Conservation (phyloP, 2,797 vertebrate species). For the Borostomias antarcticus region DNA sequence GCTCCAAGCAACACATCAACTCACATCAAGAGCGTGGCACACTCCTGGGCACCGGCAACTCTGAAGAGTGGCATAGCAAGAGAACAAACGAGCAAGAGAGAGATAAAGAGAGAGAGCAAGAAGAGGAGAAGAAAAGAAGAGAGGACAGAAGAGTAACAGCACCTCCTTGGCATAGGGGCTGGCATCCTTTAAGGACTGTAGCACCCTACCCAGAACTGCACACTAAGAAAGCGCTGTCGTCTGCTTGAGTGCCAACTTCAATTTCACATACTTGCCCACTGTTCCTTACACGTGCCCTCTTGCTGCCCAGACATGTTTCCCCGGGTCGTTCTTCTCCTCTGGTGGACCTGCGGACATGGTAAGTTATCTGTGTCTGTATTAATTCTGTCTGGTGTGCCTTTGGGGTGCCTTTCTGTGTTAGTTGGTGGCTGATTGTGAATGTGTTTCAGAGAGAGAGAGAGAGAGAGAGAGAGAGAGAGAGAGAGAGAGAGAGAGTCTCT, state of each 20-base stretch:
- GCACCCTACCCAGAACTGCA: constrained; percentile 60
- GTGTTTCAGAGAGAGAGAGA: constrained; percentile 30
- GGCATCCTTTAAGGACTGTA: constrained; percentile 64
- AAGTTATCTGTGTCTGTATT: constrained; percentile 54
- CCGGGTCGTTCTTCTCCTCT: constrained; percentile 68
- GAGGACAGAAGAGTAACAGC: constrained; percentile 41
- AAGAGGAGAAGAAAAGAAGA: constrained; percentile 45
- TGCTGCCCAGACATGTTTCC: constrained; percentile 67
- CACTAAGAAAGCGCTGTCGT: constrained; percentile 63
- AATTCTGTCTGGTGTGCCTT: constrained; percentile 28
- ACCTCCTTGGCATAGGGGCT: constrained; percentile 62
- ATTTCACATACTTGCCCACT: constrained; percentile 66
- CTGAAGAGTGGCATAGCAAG: constrained; percentile 57
- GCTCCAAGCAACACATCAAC: constrained; percentile 26
- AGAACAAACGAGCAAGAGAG: no score
- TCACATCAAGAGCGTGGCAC: constrained; percentile 63
- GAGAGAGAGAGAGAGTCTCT: constrained; percentile 39
- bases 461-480: constrained; percentile 31
- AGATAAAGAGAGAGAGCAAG: constrained; percentile 34
- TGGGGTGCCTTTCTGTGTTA: constrained; percentile 44
- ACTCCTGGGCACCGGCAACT: constrained; percentile 53
- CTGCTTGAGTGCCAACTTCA: constrained; percentile 68
- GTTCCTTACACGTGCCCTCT: constrained; percentile 65
- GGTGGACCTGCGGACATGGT: constrained; percentile 74
- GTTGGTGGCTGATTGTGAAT: constrained; percentile 28